Conservation (phyloP, 92 coral and sea anemone genomes). For the Montipora capitata region DNA sequence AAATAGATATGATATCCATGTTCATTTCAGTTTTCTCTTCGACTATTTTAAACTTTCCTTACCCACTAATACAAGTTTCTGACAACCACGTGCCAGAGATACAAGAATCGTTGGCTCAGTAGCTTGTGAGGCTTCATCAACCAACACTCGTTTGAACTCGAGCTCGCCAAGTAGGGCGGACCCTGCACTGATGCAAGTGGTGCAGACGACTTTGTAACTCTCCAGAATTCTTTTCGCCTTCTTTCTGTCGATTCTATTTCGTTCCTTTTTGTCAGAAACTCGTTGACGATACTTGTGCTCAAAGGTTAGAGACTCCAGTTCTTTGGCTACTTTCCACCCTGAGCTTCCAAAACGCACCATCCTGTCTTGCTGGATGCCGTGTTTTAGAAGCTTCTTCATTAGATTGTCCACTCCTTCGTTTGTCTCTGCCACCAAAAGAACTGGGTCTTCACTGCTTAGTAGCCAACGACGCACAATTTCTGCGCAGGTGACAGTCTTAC, state of each 20-base stretch:
- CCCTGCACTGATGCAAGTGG: conserved; percentile 88
- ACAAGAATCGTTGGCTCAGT: conserved; percentile 89
- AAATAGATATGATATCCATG: no score
- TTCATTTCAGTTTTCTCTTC: not conserved
- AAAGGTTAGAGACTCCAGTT: conserved; percentile 68
- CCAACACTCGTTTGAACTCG: conserved; percentile 75
- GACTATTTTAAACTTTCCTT: not conserved
- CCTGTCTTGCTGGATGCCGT: conserved; percentile 50
- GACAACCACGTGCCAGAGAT: conserved; percentile 74
- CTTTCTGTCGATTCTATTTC: conserved; percentile 68
- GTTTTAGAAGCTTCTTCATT: conserved; percentile 69
- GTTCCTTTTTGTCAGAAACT: conserved; percentile 58
- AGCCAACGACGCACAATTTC: conserved; percentile 81
- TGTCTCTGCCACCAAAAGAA: conserved; percentile 91
- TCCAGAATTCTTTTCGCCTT: conserved; percentile 64
- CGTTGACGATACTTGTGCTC: conserved; percentile 70
- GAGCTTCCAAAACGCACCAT: conserved; percentile 87
- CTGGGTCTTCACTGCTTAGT: conserved; percentile 21
- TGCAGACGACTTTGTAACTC: conserved; percentile 72
- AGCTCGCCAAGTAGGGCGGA: conserved; percentile 73
- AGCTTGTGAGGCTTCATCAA: conserved; percentile 95
- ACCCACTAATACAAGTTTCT: conserved; percentile 82
- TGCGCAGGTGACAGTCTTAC: conserved; percentile 90
- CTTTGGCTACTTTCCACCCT: conserved; percentile 80
- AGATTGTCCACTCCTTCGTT: conserved; percentile 96